Base-by-base conservation (phyloP, 2,888 invertebrate species). In the Torymus auratus region DNA sequence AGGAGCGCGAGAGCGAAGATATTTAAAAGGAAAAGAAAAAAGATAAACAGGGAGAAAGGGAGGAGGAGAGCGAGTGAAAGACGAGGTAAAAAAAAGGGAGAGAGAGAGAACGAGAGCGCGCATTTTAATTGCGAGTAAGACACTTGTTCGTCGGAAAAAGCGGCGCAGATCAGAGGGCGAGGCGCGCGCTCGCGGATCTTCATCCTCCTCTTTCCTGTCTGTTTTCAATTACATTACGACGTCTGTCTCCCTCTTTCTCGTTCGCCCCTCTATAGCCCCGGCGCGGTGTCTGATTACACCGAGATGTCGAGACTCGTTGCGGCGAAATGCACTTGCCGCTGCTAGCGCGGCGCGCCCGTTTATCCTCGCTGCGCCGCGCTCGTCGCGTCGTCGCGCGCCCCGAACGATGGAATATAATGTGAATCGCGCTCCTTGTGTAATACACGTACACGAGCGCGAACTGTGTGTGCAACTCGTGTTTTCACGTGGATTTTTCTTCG, bases 281-380 rank as follows among this genome's bases (percentile, higher is more conserved):
- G 72, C 83, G 73, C 84, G 89, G 90, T 91, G 89, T 90, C 90
- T 91, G 90, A 91, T 91, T 91, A 91, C 90, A 89, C 88, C 88
- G 89, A 89, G 90, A 91, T 91, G 90, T 88, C 90, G 90, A 89
- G 84, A 82, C 85, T 83, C 83, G 85, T 83, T 84, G 86, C 86
- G 85, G 84, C 85, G 84, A 86, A 84, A 85, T 86, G 86, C 87
- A 88, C 87, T 89, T 87, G 88, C 86, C 85, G 85, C 28, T 28
- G 28, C 28, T n/a, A n/a, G n/a, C n/a, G n/a, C n/a, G 41, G 41
- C 41, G 41, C 41, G 7, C 76, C 58, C 53, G 41, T 73, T 73
- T 73, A 73, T 65, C 41, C 17, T 77, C 82, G 68, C 2, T 20
- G 20, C 65, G 20, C 65, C 69, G 56, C 81, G 69, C 75, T 70